Evolutionary conservation across 2,797 vertebrate species (phyloP).

Genomic region (Etheostoma perlongum): DNA sequence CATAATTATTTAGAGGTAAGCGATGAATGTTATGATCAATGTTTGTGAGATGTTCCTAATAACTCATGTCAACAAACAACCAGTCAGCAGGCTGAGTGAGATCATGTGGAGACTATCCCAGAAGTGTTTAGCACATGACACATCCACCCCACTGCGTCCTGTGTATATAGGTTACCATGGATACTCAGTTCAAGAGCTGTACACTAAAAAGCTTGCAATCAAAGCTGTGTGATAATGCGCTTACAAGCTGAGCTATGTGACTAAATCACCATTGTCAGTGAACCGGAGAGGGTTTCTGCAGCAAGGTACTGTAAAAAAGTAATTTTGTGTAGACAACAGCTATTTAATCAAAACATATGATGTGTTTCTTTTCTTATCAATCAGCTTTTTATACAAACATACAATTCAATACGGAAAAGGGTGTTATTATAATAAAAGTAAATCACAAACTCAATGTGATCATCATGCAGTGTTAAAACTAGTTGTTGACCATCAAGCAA

Average conservation of each 20-base stretch:
- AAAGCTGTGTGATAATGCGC: conserved; percentile 42
- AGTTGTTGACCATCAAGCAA: conserved; percentile 54
- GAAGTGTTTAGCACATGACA: conserved; percentile 58
- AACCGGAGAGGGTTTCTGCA: conserved; percentile 43
- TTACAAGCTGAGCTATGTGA: conserved; percentile 35
- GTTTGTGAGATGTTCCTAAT: conserved; percentile 43
- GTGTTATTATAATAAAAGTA: neutral
- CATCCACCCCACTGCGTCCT: conserved; percentile 63
- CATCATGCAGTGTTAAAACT: conserved; percentile 55
- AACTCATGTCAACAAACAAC: conserved; percentile 53
- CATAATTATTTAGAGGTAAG: conserved; percentile 18
- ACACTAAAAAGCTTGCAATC: conserved; percentile 62
- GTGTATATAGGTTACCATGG: conserved; percentile 78
- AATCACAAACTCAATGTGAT: conserved; percentile 1
- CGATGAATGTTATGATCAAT: conserved; percentile 10
- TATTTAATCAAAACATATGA: neutral
- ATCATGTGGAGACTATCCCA: conserved; percentile 69
- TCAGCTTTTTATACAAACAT: neutral
- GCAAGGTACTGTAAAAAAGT: conserved; percentile 45
- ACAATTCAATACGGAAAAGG: neutral
- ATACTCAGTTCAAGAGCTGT: conserved; percentile 66
- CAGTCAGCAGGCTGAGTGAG: conserved; percentile 51
- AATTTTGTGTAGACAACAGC: neutral
- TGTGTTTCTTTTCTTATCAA: conserved; percentile 2
- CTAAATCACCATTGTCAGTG: neutral